Conservation (phyloP, 2,888 invertebrate genomes). For the Hydraecia micacea region DNA sequence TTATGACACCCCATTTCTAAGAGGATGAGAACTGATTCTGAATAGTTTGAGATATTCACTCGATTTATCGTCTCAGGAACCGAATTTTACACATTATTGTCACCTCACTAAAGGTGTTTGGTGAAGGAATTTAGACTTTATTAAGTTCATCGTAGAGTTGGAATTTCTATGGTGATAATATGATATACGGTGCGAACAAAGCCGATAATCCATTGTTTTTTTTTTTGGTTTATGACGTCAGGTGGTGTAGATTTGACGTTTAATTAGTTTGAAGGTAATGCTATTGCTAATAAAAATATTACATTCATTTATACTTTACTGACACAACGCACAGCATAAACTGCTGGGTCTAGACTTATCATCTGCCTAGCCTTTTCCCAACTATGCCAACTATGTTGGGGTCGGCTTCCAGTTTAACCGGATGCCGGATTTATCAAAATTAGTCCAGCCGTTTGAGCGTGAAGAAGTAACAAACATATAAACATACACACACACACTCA, state of each 20-base stretch:
- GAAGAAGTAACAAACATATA: too few relatives aligned
- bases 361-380: too few relatives aligned
- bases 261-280: slow-evolving; percentile 21
- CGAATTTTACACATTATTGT: slow-evolving; percentile 69
- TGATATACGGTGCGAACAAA: slow-evolving; percentile 27
- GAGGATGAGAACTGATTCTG: slow-evolving; percentile 78
- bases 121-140: slow-evolving; percentile 45
- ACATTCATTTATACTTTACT: background rate
- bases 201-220: slow-evolving; percentile 47
- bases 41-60: slow-evolving; percentile 81
- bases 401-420: too few relatives aligned
- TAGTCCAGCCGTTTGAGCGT: too few relatives aligned
- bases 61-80: slow-evolving; percentile 77
- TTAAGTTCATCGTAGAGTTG: accelerated
- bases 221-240: slow-evolving; percentile 48
- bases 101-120: slow-evolving; percentile 39
- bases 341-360: background rate
- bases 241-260: slow-evolving; percentile 36
- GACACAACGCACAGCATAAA: background rate
- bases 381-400: too few relatives aligned
- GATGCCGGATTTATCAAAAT: too few relatives aligned
- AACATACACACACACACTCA: too few relatives aligned
- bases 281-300: background rate
- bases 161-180: background rate
- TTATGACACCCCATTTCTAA: slow-evolving; percentile 73